Evolutionary conservation across 2,113 vertebrate species (phyloP), one percentile per base, ranked within the genome.

Genomic region (Hipposideros armiger): DNA sequence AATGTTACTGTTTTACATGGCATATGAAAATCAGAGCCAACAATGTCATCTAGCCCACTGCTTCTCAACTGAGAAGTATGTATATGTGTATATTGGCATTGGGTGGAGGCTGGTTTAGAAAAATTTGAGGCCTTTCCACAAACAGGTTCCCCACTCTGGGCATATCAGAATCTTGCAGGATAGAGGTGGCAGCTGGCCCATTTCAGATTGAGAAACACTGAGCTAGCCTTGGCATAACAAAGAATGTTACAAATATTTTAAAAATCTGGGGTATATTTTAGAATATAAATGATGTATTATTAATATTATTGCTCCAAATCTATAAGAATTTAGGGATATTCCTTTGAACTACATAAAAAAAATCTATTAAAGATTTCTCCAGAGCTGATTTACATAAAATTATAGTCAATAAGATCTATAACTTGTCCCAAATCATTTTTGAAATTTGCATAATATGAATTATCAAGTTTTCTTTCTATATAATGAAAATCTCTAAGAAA

Each of bases 301-400:
- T 45, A 85, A 93, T 4, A 82, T 40, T 52, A 70, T 7, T 82
- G 83, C 54, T 24, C 67, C 52, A 90, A 82, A 69, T 74, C 28
- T 87, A 62, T 50, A 83, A 86, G 45, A 78, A 92, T 72, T 95
- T 94, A 83, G 30, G 45, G 30, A 69, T 26, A 60, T 24, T 90
- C 40, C n/a, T 95, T 54, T 72, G 40, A 95, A 85, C 9, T 62
- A 77, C 10, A 62, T 58, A 17, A 54, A 54, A 40, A 36, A 54
- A 67, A 84, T 5, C n/a, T 81, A 58, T 58, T 32, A 74, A 70
- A 77, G 45, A 87, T 64, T 94, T 83, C 26, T 92, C 58, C 36
- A 91, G n/a, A 88, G 85, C 9, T 72, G 22, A 92, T 40, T 89
- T 94, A 87, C 28, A 67, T 78, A 82, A 83, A 95, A 89, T 7